Evolutionary conservation across 2,888 invertebrate species (phyloP).

Genomic region (Drosophila helvetica): DNA sequence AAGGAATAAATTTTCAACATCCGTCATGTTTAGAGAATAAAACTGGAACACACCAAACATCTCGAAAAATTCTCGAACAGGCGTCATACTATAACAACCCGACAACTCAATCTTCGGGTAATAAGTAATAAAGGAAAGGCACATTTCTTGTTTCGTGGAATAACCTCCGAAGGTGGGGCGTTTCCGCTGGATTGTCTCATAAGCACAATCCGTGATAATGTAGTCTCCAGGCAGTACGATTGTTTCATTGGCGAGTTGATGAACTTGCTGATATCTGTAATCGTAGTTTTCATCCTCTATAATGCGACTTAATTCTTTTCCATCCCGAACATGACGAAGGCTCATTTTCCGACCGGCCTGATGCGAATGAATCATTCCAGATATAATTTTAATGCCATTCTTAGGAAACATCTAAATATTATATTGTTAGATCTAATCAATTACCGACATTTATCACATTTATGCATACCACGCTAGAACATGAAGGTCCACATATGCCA

Average conservation of each 20-base stretch:
- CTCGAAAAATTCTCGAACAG: constrained; percentile 92
- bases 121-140: constrained; percentile 92
- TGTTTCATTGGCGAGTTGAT: constrained; percentile 89
- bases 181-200: constrained; percentile 88
- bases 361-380: constrained; percentile 92
- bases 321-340: constrained; percentile 90
- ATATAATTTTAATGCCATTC: constrained; percentile 91
- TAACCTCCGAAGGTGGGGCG: constrained; percentile 89
- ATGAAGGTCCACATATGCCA: constrained; percentile 92
- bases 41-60: constrained; percentile 92
- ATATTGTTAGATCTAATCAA: not conserved
- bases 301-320: constrained; percentile 90
- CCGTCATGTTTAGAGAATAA: constrained; percentile 89
- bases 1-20: constrained; percentile 90
- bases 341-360: constrained; percentile 90
- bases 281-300: constrained; percentile 93
- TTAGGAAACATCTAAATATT: constrained; percentile 89
- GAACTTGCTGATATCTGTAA: constrained; percentile 92
- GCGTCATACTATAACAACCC: constrained; percentile 94
- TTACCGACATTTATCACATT: not conserved
- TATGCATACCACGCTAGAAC: constrained; percentile 89
- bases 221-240: constrained; percentile 92
- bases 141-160: constrained; percentile 93
- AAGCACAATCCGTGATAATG: constrained; percentile 92
- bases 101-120: constrained; percentile 92